phyloP scores from a whole-genome alignment of 1,140 invertebrate genomes.

The Anoplolepis gracilipes region DNA sequence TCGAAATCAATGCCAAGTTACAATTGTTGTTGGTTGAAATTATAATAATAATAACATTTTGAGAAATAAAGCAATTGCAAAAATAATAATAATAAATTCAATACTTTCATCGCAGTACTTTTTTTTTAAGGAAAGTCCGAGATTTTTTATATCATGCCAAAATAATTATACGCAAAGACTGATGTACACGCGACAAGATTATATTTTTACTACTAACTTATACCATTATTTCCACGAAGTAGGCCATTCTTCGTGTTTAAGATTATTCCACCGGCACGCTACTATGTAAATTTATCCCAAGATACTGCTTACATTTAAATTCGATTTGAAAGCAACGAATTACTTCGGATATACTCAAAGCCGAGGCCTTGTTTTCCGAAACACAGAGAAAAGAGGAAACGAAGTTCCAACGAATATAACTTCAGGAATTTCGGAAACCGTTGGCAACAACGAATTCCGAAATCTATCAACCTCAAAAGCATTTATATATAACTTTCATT shows the following conservation, averaged over 20 bases:
- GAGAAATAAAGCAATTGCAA: neutral
- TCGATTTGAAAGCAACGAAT: conserved; percentile 39
- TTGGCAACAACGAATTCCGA: conserved; percentile 13
- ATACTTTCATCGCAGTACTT: neutral
- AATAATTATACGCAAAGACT: neutral
- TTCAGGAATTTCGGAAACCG: conserved; percentile 9
- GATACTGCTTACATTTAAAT: conserved; percentile 47
- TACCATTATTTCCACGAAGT: neutral
- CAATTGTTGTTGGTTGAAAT: neutral
- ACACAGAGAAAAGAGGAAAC: neutral
- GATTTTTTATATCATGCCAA: neutral
- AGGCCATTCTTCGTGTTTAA: neutral
- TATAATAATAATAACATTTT: neutral
- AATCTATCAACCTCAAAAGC: conserved; percentile 25
- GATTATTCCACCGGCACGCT: neutral
- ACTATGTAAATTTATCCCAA: conserved; percentile 20
- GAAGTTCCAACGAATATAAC: conserved; percentile 36
- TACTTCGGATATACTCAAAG: conserved; percentile 39
- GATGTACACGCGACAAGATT: neutral
- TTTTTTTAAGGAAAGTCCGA: neutral
- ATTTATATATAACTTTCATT: conserved; percentile 31
- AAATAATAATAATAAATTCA: neutral
- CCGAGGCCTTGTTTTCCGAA: conserved; percentile 6
- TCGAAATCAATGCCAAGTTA: conserved; percentile 40
- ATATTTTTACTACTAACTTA: neutral